Evolutionary conservation across 2,113 vertebrate genomes (phyloP), one percentile per base, ranked within the genome.

Genomic region (Nerophis lumbriciformis): DNA sequence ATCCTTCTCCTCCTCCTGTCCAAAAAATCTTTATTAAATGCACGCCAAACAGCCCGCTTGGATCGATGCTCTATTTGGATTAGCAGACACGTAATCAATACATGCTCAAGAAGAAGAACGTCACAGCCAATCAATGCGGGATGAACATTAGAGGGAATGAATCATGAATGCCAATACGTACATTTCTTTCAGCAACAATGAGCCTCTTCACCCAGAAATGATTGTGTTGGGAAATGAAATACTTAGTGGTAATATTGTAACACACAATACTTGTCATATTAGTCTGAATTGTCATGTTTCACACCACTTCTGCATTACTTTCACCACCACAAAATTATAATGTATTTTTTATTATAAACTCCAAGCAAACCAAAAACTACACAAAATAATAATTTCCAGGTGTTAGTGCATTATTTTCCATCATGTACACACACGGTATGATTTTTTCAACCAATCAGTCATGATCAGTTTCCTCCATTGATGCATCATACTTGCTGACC

Each of bases 131-230:
- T 74, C 44, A 48, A 62, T 8, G 19, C 61, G 37, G 50, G 61
- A 59, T 16, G 56, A 42, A 68, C 77, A 81, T 76, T 47, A 53
- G 60, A 49, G 66, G 66, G 48, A 66, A 44, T 78, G 78, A 80
- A 66, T 81, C 64, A 65, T 53, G 61, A n/a, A 56, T 51, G 53
- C 50, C 49, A 37, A 53, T 72, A 59, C 52, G 67, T 76, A 67
- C 66, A 45, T 72, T 69, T 51, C 62, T 44, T 44, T 10, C 42
- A 19, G 19, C 42, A 42, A 42, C 39, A 6, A 8, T 6, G 6
- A 4, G 4, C 3, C 15, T 55, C 21, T 15, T 5, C 53, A 44
- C 38, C 58, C 28, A n/a, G 21, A 63, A 45, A 64, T 58, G 4
- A 66, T 42, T 6, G 39, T 42, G 39, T 42, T 19, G 19, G 19